Base-by-base conservation (phyloP, 2,797 vertebrate species). In the Iguana delicatissima region DNA sequence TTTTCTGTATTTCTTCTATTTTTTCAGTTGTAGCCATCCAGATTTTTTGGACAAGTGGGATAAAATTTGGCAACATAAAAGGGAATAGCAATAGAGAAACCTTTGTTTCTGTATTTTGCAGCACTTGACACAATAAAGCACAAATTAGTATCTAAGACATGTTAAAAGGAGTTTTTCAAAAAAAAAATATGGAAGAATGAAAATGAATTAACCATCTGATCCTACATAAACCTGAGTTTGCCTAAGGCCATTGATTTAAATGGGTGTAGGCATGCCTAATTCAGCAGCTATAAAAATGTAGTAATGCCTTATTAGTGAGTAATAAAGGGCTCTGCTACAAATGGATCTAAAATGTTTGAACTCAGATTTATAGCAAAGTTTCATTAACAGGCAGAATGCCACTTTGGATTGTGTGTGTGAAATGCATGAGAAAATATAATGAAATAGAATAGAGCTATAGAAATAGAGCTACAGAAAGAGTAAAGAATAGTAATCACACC, bases 221-320 rank as follows among this genome's bases (percentile, higher is more conserved):
- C 52, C 64, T 88, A 16, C 72, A 50, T n/a, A 80, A 72, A 73
- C 8, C 35, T 73, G 29, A 6, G 18, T 22, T 26, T 55, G 50
- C 64, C 64, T 32, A 82, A 32, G 38, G 52, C 20, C 6, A 59
- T 59, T 57, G 13, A 76, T 62, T 77, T 77, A 88, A 82, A 38
- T 81, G 46, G 46, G 7, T 80, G 20, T 50, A 74, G 18, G 42
- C 38, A 84, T 46, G 18, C 20, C 29, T 64, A 38, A 85, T 67
- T 77, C 32, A 55, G 46, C 32, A 12, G 42, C 42, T 84, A 8
- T 35, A 64, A 64, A 6, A 50, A 64, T 50, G 22, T 64, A 7
- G 29, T 77, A 89, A 67, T 77, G 50, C n/a, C 24, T 82, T 83
- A 73, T 62, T 83, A 62, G 18, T 89, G 32, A 84, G 8, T 77